phyloP scores from a whole-genome alignment of 2,888 invertebrate species.

The Apoderus coryli region DNA sequence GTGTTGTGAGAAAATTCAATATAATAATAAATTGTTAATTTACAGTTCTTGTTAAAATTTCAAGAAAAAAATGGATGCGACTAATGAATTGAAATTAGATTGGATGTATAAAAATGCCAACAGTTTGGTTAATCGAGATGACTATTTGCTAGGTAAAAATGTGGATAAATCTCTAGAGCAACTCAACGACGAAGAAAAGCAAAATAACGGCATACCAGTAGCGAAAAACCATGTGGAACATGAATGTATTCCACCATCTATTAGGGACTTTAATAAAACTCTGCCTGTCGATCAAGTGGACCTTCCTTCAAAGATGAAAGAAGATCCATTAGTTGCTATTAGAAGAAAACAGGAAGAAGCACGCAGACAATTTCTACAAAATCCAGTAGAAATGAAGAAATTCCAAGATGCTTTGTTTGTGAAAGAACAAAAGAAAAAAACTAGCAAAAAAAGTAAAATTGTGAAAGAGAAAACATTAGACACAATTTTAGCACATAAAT shows the following conservation, averaged over 20 bases:
- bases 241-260: slow-evolving; percentile 61
- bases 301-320: slow-evolving; percentile 73
- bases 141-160: slow-evolving; percentile 70
- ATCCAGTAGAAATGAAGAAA: slow-evolving; percentile 80
- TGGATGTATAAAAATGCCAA: slow-evolving; percentile 76
- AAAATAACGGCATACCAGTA: slow-evolving; percentile 27
- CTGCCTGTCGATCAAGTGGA: slow-evolving; percentile 50
- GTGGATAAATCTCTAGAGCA: slow-evolving; percentile 68
- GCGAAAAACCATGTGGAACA: slow-evolving; percentile 53
- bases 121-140: slow-evolving; percentile 59
- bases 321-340: slow-evolving; percentile 83
- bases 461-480: slow-evolving; percentile 40
- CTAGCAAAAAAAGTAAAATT: too few relatives aligned
- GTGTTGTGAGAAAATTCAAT: too few relatives aligned
- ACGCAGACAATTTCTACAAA: slow-evolving; percentile 67
- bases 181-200: slow-evolving; percentile 41
- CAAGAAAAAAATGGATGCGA: too few relatives aligned
- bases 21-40: too few relatives aligned
- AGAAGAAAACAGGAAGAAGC: slow-evolving; percentile 82
- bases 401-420: slow-evolving; percentile 61
- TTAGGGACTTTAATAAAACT: slow-evolving; percentile 34
- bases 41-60: too few relatives aligned
- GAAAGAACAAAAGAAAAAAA: slow-evolving; percentile 36
- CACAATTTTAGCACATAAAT: slow-evolving; percentile 51
- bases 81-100: slow-evolving; percentile 52